Percentiles rank a stretch among this genome's conserved stretches.
Evolutionary conservation across 2,888 invertebrate species (phyloP).

Genomic region (Druceiella hillmani): DNA sequence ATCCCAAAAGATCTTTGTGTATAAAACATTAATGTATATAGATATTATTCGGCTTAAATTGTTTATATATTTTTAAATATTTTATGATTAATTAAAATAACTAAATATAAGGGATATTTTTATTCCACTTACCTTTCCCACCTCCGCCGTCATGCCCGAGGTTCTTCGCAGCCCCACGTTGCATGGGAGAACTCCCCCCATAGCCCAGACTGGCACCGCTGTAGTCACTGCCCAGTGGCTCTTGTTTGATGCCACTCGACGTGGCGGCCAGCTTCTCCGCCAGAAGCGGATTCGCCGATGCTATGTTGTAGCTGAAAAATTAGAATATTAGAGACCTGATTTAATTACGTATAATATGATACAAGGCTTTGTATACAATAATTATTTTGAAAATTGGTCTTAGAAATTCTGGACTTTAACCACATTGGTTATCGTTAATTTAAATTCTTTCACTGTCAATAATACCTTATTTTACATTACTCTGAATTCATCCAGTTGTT

Average conservation of each 20-base stretch:
- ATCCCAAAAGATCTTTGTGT: too few relatives aligned
- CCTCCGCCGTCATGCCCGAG: constrained; percentile 50
- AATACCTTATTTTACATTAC: too few relatives aligned
- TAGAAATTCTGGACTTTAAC: too few relatives aligned
- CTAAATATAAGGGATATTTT: not conserved
- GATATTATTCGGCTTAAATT: too few relatives aligned
- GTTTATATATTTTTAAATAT: too few relatives aligned
- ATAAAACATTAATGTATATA: too few relatives aligned
- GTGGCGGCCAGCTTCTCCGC: constrained; percentile 81
- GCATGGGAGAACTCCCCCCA: constrained; percentile 47
- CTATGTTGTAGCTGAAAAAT: constrained; percentile 65
- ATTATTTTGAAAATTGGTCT: too few relatives aligned
- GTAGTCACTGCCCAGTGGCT: constrained; percentile 48
- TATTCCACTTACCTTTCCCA: constrained; percentile 46
- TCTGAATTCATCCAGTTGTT: too few relatives aligned
- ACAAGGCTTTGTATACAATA: too few relatives aligned
- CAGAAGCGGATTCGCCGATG: constrained; percentile 79
- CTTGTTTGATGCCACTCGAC: constrained; percentile 55
- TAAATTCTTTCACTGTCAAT: too few relatives aligned
- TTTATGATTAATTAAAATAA: constrained; percentile 1
- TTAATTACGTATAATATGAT: not conserved
- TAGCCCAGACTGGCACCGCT: constrained; percentile 48
- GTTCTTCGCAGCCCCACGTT: constrained; percentile 49
- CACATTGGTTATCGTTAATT: too few relatives aligned
- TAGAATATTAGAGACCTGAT: too few relatives aligned